Evolutionary conservation across 2,888 invertebrate species (phyloP).

Genomic region (Lymantria dispar): DNA sequence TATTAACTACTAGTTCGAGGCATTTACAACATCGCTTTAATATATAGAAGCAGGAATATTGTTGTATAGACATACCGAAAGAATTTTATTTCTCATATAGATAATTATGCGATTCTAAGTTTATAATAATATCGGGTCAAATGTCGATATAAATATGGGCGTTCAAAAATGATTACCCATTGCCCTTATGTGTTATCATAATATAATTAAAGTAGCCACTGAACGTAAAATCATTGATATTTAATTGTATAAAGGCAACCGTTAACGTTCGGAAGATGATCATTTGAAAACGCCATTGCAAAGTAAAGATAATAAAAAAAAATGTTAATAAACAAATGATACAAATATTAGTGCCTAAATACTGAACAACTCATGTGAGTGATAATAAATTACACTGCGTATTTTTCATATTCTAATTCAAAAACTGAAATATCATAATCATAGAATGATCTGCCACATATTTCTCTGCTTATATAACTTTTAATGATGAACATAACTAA

Average conservation of each 20-base stretch:
- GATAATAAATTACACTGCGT: not conserved
- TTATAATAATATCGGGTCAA: constrained; percentile 31
- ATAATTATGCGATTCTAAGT: no score
- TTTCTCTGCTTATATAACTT: not conserved
- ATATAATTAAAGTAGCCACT: not conserved
- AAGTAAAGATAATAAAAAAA: constrained; percentile 13
- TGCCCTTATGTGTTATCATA: not conserved
- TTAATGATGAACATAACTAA: not conserved
- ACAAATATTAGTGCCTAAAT: no score
- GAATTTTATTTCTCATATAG: no score
- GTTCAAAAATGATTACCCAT: constrained; percentile 10
- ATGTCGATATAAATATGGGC: constrained; percentile 27
- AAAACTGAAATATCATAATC: no score
- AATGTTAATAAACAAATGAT: constrained; percentile 44
- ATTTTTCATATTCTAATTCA: not conserved
- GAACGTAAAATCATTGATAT: not conserved
- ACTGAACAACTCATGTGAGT: not conserved
- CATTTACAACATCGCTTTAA: no score
- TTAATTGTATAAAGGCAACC: not conserved
- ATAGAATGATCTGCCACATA: no score
- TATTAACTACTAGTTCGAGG: no score
- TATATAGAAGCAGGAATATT: no score
- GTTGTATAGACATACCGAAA: no score
- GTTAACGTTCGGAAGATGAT: not conserved
- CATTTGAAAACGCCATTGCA: constrained; percentile 9